phyloP scores from a whole-genome alignment of 2,888 invertebrate genomes.

The Empis stercorea region DNA sequence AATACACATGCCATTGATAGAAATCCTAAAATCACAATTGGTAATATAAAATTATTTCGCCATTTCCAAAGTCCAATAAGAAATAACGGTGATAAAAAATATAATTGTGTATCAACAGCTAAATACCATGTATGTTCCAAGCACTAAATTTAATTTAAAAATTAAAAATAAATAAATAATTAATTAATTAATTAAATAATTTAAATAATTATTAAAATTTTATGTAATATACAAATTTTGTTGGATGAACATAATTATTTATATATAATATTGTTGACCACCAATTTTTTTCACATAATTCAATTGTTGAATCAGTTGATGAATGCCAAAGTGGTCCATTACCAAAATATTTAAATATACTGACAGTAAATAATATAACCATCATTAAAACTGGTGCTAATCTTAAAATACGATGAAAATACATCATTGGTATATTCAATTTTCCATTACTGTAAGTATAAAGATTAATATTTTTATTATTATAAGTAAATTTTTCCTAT shows the following conservation, averaged over 20 bases:
- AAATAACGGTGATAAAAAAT: conserved; percentile 41
- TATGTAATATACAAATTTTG: conserved; percentile 30
- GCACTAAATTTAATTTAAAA: conserved; percentile 35
- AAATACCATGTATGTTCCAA: conserved; percentile 46
- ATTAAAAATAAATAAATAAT: background rate
- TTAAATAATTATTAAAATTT: background rate
- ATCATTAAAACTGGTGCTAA: conserved; percentile 43
- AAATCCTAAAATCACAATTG: conserved; percentile 24
- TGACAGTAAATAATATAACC: conserved; percentile 38
- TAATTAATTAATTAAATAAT: background rate
- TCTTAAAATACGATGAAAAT: conserved; percentile 36
- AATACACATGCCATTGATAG: conserved; percentile 29
- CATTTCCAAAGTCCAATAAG: conserved; percentile 38
- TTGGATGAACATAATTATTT: conserved; percentile 36
- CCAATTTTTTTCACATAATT: conserved; percentile 36
- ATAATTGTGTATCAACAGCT: conserved; percentile 45
- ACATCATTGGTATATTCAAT: conserved; percentile 30
- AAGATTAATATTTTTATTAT: too few relatives aligned
- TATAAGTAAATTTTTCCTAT: too few relatives aligned
- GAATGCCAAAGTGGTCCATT: conserved; percentile 41
- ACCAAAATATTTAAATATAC: conserved; percentile 38
- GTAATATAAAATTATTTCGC: conserved; percentile 29
- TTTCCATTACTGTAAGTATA: conserved; percentile 22
- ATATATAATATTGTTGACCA: conserved; percentile 39
- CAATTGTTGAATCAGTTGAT: too few relatives aligned